Percentiles rank a stretch among this genome's conserved stretches.
phyloP scores from a whole-genome alignment of 2,888 invertebrate genomes.

The Limnephilus auricula region DNA sequence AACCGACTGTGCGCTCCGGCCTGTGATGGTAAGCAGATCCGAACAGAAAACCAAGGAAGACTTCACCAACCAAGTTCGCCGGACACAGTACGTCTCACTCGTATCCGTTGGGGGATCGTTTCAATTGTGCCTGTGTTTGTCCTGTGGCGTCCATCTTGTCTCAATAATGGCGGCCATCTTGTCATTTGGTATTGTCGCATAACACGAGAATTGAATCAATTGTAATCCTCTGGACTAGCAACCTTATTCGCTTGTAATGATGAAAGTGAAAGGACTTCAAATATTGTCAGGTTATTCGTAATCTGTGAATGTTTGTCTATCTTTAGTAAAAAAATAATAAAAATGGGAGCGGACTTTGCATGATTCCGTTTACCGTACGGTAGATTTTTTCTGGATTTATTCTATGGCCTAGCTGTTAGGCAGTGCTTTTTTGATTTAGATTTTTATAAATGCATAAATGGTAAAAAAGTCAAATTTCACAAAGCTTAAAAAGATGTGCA shows the following conservation, averaged over 20 bases:
- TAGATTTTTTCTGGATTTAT: no score
- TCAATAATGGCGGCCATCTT: constrained; percentile 15
- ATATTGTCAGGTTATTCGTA: no score
- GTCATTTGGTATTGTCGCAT: neutral
- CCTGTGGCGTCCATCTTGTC: constrained; percentile 40
- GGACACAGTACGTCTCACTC: constrained; percentile 74
- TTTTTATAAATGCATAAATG: no score
- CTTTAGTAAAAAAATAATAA: no score
- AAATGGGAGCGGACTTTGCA: no score
- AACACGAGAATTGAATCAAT: neutral
- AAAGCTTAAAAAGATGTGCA: neutral
- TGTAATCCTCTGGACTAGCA: neutral
- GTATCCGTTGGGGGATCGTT: neutral
- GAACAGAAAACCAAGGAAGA: constrained; percentile 74
- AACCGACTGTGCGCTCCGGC: neutral
- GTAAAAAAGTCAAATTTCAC: no score
- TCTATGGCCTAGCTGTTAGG: no score
- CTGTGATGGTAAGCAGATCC: constrained; percentile 59
- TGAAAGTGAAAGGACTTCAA: no score
- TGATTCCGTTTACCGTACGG: no score
- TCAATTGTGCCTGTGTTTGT: constrained; percentile 6
- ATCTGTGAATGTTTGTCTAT: no score
- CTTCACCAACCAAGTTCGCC: constrained; percentile 76
- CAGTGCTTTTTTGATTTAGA: no score
- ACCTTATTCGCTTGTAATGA: no score